Evolutionary conservation across 2,113 vertebrate genomes (phyloP), one percentile per base, ranked within the genome.

Genomic region (Herpailurus yagouaroundi): DNA sequence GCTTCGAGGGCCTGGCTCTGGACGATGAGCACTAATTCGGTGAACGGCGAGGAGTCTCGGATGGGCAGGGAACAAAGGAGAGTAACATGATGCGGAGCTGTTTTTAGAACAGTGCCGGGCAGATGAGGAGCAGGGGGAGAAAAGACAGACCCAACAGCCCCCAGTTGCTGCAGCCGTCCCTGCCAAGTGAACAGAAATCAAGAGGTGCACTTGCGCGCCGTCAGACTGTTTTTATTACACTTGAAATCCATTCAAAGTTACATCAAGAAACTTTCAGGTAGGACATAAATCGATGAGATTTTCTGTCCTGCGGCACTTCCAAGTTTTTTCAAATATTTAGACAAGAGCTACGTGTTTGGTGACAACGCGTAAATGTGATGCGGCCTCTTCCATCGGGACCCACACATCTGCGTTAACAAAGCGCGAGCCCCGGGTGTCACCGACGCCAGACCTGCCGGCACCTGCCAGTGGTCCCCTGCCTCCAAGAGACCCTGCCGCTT

Each of bases 251-350:
- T 55, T 71, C 31, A 83, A 57, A 6, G 3, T 29, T 16, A 2
- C 25, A 64, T 25, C 9, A 50, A 41, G 57, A n/a, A 33, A 48
- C 25, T 95, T 76, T n/a, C 41, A 64, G 48, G 10, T 31, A 87
- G 64, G 31, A 12, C 52, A 23, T 36, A 73, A 45, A 73, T 64
- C 3, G 79, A 64, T 76, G 11, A 3, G 66, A 2, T 74, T 57
- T 76, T 85, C 63, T n/a, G 68, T 33, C 13, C 18, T 69, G 74
- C 6, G 18, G 33, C 57, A 15, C 9, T 84, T 69, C 19, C 23
- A 4, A 36, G 33, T 52, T 74, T 69, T 80, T 68, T 33, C 55
- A 73, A 84, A 81, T 93, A 52, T 88, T 76, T 64, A 71, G 31
- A 25, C 48, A 71, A 92, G 79, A 29, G 21, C 25, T 45, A 4